Evolutionary conservation across 2,113 vertebrate species (phyloP).

Genomic region (Orthochromis malagaraziensis): DNA sequence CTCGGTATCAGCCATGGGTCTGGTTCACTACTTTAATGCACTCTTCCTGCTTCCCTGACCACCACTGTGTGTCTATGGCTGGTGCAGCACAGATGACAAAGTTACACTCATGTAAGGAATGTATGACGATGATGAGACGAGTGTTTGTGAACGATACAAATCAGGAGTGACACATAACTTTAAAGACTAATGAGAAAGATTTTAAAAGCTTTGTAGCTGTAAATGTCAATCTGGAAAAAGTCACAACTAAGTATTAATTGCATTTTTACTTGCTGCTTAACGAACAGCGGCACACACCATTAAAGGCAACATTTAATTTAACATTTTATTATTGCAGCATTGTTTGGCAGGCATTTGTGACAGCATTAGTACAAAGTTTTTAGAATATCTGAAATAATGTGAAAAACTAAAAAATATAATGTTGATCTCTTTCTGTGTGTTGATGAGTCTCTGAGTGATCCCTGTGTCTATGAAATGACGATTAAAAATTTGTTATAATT

Average conservation of each 20-base stretch:
- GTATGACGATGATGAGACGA: neutral
- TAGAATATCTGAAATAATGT: neutral
- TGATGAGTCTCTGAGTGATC: neutral
- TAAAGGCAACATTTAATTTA: neutral
- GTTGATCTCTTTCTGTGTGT: neutral
- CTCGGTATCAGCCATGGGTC: neutral
- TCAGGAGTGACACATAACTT: neutral
- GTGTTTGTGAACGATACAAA: neutral
- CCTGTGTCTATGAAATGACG: neutral
- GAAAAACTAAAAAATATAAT: neutral
- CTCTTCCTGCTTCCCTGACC: neutral
- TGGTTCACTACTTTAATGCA: neutral
- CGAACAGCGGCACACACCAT: neutral
- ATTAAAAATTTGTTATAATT: neutral
- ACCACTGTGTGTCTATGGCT: neutral
- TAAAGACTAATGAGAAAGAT: neutral
- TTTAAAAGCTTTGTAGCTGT: slow-evolving; percentile 13
- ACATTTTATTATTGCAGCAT: neutral
- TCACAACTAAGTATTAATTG: neutral
- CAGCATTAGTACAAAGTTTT: neutral
- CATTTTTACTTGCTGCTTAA: neutral
- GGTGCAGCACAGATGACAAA: neutral
- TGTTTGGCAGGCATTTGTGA: neutral
- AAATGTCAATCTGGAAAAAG: slow-evolving; percentile 1
- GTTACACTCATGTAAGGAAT: neutral